phyloP scores from a whole-genome alignment of 2,888 invertebrate genomes.

The Lasioglossum zephyrum region DNA sequence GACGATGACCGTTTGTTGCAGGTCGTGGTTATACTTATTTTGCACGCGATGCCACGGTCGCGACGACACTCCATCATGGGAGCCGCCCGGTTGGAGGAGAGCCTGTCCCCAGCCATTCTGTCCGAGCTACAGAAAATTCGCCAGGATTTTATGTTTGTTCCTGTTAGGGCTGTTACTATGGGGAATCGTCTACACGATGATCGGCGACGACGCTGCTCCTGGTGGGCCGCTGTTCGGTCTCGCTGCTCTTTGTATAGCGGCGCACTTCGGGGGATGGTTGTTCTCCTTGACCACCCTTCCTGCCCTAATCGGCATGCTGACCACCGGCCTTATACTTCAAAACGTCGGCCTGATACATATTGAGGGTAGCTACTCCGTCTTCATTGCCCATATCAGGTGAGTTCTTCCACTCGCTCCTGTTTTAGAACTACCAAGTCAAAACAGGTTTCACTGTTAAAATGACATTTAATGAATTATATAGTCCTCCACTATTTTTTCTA shows the following conservation, averaged over 20 bases:
- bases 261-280: constrained; percentile 93
- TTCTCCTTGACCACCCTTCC: constrained; percentile 92
- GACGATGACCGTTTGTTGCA: constrained; percentile 80
- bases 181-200: constrained; percentile 91
- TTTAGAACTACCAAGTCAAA: neutral
- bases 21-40: constrained; percentile 94
- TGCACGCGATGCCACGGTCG: constrained; percentile 92
- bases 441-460: neutral
- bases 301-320: constrained; percentile 93
- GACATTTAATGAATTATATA: neutral
- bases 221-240: constrained; percentile 93
- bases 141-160: constrained; percentile 90
- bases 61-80: constrained; percentile 91
- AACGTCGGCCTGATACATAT: constrained; percentile 91
- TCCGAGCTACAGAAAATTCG: constrained; percentile 93
- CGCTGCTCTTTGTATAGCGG: constrained; percentile 90
- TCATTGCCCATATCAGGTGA: constrained; percentile 90
- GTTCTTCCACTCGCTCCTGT: constrained; percentile 26
- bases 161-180: constrained; percentile 91
- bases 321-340: constrained; percentile 91
- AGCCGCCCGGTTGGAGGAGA: constrained; percentile 92
- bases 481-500: neutral
- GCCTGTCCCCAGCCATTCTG: constrained; percentile 94
- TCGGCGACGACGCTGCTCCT: constrained; percentile 92
- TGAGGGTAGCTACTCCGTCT: constrained; percentile 88